These are phyloP conservation scores for Crenichthys baileyi DNA, from an alignment of 2,797 vertebrate species.

Conservation along the genomic window DNA sequence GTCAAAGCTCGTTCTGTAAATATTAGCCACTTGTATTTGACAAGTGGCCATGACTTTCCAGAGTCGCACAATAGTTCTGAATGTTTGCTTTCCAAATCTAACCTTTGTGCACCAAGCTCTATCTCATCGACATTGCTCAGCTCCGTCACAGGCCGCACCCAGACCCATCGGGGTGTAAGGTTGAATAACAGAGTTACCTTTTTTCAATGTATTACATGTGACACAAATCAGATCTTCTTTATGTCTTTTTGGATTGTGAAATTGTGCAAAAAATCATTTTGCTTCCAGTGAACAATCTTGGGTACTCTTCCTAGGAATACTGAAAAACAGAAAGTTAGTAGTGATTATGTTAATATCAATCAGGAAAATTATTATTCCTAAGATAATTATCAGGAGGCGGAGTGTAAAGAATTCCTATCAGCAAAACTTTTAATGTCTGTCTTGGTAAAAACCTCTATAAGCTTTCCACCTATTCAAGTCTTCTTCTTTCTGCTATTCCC, in stretches of 20 bases:
- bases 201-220: constrained; percentile 70
- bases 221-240: constrained; percentile 64
- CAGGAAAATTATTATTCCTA: neutral
- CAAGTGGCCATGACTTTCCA: constrained; percentile 77
- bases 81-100: constrained; percentile 80
- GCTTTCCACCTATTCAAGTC: constrained; percentile 69
- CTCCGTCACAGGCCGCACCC: constrained; percentile 71
- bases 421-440: constrained; percentile 80
- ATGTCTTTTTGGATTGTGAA: constrained; percentile 12
- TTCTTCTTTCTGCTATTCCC: too few relatives aligned
- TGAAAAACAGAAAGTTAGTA: constrained; percentile 76
- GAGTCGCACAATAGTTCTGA: constrained; percentile 68
- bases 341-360: constrained; percentile 76
- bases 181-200: constrained; percentile 75
- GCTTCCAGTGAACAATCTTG: constrained; percentile 41
- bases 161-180: constrained; percentile 71
- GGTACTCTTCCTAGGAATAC: constrained; percentile 68
- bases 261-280: neutral
- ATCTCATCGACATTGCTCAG: constrained; percentile 71
- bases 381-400: constrained; percentile 24
- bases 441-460: constrained; percentile 77
- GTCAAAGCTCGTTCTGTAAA: constrained; percentile 75
- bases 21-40: constrained; percentile 72
- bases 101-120: constrained; percentile 76
- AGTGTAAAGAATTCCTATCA: constrained; percentile 71